Evolutionary conservation across 2,797 vertebrate genomes (phyloP).

Genomic region (Propithecus deckenii): DNA sequence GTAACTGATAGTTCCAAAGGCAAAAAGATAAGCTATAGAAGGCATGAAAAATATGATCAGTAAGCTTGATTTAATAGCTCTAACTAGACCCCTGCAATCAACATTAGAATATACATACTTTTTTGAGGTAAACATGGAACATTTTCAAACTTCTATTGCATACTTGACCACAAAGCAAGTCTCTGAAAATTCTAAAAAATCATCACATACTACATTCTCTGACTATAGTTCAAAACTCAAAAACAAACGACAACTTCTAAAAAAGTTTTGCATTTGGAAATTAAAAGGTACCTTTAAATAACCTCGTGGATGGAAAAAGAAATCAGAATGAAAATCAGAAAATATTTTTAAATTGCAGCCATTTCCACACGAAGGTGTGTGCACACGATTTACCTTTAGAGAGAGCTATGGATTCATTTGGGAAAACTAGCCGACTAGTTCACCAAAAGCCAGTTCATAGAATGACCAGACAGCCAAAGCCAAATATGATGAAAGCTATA

Average conservation of each 20-base stretch:
- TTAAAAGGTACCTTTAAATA: background rate
- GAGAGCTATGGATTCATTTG: background rate
- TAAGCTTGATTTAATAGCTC: background rate
- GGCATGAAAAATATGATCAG: background rate
- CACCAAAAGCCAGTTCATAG: background rate
- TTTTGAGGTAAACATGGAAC: background rate
- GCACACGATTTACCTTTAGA: background rate
- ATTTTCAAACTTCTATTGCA: conserved; percentile 18
- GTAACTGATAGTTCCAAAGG: background rate
- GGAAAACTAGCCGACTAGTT: background rate
- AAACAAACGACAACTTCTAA: background rate
- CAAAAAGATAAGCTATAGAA: background rate
- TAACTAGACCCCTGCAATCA: background rate
- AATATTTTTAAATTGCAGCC: background rate
- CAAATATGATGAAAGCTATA: background rate
- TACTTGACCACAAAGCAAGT: background rate
- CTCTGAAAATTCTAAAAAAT: background rate
- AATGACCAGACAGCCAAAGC: background rate
- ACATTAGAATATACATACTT: background rate
- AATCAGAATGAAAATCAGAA: conserved; percentile 6
- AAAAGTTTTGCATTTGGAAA: background rate
- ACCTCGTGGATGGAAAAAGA: conserved; percentile 13
- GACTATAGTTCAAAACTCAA: background rate
- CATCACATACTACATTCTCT: background rate
- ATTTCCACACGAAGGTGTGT: background rate